Evolutionary conservation across 1,140 invertebrate genomes (phyloP).

Genomic region (Oreohelix idahoensis): DNA sequence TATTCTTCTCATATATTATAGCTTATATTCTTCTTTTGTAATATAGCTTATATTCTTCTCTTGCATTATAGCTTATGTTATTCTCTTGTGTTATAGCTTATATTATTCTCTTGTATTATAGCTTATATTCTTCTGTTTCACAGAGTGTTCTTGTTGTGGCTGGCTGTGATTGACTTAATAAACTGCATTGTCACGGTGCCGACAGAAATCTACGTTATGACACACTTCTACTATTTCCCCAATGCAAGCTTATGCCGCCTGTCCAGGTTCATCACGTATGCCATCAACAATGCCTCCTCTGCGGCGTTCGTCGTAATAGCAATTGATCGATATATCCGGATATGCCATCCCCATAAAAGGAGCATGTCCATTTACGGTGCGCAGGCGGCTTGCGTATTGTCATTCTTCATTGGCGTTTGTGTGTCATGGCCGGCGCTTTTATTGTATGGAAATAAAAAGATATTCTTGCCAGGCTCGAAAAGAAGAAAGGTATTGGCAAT

Average conservation of each 20-base stretch:
- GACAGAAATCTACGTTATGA: conserved; percentile 54
- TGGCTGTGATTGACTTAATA: conserved; percentile 60
- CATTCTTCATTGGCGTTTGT: conserved; percentile 46
- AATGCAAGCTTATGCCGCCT: conserved; percentile 56
- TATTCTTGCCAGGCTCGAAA: conserved; percentile 20
- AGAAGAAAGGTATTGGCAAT: conserved; percentile 34
- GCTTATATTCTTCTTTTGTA: too few relatives aligned
- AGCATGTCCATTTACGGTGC: conserved; percentile 49
- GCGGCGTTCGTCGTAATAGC: conserved; percentile 59
- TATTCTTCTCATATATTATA: background rate
- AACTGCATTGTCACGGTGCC: conserved; percentile 63
- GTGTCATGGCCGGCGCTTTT: conserved; percentile 60
- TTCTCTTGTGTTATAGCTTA: background rate
- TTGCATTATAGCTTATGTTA: background rate
- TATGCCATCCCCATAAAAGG: conserved; percentile 55
- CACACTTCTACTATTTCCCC: conserved; percentile 55
- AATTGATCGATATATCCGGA: conserved; percentile 61
- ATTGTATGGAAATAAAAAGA: conserved; percentile 52
- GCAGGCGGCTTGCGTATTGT: conserved; percentile 51
- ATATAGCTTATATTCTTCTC: too few relatives aligned
- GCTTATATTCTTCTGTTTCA: background rate
- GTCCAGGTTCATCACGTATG: conserved; percentile 56
- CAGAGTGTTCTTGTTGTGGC: conserved; percentile 55
- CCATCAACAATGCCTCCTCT: conserved; percentile 54
- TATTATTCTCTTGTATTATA: too few relatives aligned